Conservation (phyloP, 2,797 vertebrate genomes). For the Picus viridis region DNA sequence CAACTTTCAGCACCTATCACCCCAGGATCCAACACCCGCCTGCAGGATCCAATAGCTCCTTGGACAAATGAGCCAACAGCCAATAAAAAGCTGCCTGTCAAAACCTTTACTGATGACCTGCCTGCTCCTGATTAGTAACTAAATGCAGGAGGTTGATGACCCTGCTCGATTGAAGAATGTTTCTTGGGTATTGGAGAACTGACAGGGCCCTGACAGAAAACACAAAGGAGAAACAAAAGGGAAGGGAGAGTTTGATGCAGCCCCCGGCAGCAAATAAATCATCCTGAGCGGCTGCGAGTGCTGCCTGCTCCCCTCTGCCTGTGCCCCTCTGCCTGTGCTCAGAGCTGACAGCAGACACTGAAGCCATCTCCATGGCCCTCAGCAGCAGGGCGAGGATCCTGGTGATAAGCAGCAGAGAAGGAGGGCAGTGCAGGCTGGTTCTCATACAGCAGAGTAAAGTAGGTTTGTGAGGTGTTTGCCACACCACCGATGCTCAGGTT, state of each 20-base stretch:
- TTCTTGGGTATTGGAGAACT: not conserved
- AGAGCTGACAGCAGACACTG: not conserved
- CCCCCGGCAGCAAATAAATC: not conserved
- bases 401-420: not conserved
- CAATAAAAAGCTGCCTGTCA: not conserved
- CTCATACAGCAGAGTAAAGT: not conserved
- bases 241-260: not conserved
- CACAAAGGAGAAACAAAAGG: not conserved
- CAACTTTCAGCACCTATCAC: not conserved
- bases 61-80: not conserved
- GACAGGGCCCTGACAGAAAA: not conserved
- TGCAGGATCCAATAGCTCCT: not conserved
- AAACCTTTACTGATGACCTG: not conserved
- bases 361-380: not conserved
- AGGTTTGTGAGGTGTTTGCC: not conserved
- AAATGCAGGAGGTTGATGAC: not conserved
- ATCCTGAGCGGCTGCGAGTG: not conserved
- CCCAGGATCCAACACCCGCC: not conserved
- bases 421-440: not conserved
- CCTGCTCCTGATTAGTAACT: not conserved
- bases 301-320: not conserved
- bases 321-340: not conserved
- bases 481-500: not conserved
- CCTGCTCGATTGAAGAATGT: not conserved
- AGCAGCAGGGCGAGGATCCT: not conserved